Conservation (phyloP, 2,797 vertebrate species). For the Miichthys miiuy region DNA sequence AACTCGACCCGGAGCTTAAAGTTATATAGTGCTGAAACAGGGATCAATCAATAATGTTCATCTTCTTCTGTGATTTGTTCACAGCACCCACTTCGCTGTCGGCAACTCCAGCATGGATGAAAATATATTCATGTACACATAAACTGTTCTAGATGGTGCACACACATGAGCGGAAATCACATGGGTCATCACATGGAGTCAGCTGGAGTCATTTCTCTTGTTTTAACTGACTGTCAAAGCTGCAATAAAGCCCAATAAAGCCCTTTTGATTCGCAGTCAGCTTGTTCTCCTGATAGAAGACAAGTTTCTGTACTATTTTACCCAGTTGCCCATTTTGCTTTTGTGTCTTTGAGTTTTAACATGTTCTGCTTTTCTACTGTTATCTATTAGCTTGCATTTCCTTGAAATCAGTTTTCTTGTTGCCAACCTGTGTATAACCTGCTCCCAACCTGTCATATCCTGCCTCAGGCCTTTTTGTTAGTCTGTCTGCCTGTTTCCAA, state of each 20-base stretch:
- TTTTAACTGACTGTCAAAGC: not conserved
- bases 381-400: not conserved
- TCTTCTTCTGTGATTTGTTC: too few relatives aligned
- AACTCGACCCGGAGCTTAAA: too few relatives aligned
- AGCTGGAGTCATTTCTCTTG: not conserved
- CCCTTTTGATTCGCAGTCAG: not conserved
- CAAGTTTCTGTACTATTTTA: not conserved
- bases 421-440: not conserved
- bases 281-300: not conserved
- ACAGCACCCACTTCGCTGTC: not conserved
- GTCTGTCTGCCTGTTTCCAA: not conserved
- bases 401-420: not conserved
- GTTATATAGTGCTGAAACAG: too few relatives aligned
- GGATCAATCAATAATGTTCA: too few relatives aligned
- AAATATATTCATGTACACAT: too few relatives aligned
- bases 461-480: constrained; percentile 7
- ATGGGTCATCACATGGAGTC: not conserved
- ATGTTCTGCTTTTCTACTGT: not conserved
- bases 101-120: not conserved
- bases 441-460: not conserved
- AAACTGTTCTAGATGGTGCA: not conserved
- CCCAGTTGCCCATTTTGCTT: not conserved
- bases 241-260: not conserved
- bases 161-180: not conserved
- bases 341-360: not conserved